These are phyloP conservation scores for Drosophila bifasciata DNA, from an alignment of 1,140 invertebrate genomes.

Conservation along the genomic window DNA sequence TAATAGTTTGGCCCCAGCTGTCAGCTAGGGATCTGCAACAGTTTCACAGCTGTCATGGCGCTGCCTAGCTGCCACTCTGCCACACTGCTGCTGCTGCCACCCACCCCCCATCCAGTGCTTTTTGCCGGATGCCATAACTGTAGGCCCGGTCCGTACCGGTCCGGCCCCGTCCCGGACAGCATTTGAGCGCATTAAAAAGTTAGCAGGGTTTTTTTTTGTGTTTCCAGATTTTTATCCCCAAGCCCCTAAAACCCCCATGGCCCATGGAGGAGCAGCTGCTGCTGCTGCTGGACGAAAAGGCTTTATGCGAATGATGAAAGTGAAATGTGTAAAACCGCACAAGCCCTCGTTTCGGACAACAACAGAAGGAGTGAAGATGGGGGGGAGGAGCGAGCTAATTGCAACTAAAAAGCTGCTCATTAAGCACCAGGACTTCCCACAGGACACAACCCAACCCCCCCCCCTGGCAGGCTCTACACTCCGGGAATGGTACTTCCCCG, in stretches of 20 bases:
- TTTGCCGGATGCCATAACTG: too few species aligned
- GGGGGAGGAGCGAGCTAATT: slow-evolving; percentile 53
- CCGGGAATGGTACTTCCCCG: background rate
- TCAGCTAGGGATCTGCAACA: slow-evolving; percentile 21
- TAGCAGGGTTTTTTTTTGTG: too few species aligned
- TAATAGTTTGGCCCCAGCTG: slow-evolving; percentile 4
- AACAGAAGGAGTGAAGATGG: slow-evolving; percentile 1
- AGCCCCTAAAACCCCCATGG: too few species aligned
- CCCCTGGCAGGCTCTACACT: slow-evolving; percentile 12
- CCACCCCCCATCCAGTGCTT: too few species aligned
- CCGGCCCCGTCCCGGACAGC: too few species aligned
- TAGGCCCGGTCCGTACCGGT: background rate
- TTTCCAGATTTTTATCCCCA: slow-evolving; percentile 30
- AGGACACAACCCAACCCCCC: too few species aligned
- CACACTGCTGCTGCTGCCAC: background rate
- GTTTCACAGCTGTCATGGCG: slow-evolving; percentile 35
- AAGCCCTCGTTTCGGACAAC: slow-evolving; percentile 12
- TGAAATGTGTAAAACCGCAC: slow-evolving; percentile 68
- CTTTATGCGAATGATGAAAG: slow-evolving; percentile 65
- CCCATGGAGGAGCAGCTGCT: slow-evolving; percentile 14
- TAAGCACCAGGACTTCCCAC: slow-evolving; percentile 33
- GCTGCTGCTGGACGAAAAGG: slow-evolving; percentile 4
- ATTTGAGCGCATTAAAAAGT: slow-evolving; percentile 75
- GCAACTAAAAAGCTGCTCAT: slow-evolving; percentile 77
- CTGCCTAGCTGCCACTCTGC: background rate